Base-by-base conservation (phyloP, 1,140 invertebrate genomes). In the Eriocheir sinensis region DNA sequence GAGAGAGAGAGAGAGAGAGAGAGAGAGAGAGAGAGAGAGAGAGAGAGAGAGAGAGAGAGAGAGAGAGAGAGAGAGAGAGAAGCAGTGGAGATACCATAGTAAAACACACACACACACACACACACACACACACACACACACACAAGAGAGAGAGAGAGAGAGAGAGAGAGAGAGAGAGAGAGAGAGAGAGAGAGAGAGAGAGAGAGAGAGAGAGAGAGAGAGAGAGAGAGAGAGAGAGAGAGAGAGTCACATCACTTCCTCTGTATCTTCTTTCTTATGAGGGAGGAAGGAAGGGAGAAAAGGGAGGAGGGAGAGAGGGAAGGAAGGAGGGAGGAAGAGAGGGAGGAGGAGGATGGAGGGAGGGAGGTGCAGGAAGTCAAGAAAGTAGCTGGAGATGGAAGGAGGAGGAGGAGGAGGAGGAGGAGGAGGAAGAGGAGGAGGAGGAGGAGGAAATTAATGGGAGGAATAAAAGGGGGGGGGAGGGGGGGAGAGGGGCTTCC, bases 1-100 rank as follows among this genome's bases (percentile, higher is more conserved):
- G 41, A 48, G 88, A 48, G 88, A 48, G 88, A 48, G 88, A 48
- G 88, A 48, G 88, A 48, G 88, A 89, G 41, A 89, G 88, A n/a
- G 41, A 89, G 34, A 44, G 40, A 89, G 21, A 38, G 48, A 32
- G 48, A 72, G 36, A 32, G 53, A 40, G 44, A 79, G 60, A 72
- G 53, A 32, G n/a, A 36, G 48, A 79, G 53, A 72, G 90, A 44
- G 32, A 38, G 38, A 85, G 72, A 79, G 72, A 79, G 30, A 79
- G 21, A 79, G n/a, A 12, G n/a, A 79, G n/a, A 79, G 2, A 27
- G 72, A 30, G 30, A 79, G 21, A 79, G 72, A 36, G 0, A 3
- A 32, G 2, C 12, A 89, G 41, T 32, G 12, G 30, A 21, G 41
- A 41, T 53, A 12, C 48, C 48, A 17, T 53, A 53, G 48, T 21